phyloP scores from a whole-genome alignment of 2,113 vertebrate genomes.

The Oxyura jamaicensis region DNA sequence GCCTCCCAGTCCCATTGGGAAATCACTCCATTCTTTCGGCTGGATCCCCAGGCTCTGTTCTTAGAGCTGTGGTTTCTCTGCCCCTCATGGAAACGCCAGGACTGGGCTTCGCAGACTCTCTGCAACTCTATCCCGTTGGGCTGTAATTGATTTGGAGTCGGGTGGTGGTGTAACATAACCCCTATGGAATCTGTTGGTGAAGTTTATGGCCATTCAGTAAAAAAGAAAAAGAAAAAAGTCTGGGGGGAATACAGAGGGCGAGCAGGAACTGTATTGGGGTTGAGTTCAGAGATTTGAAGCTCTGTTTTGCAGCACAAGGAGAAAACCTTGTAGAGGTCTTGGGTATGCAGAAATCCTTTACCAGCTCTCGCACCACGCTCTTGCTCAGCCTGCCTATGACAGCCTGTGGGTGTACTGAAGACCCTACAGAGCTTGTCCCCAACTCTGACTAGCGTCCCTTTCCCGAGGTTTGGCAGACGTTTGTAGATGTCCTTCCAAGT shows the following conservation, averaged over 20 bases:
- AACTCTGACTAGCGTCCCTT: not conserved
- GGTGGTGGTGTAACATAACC: constrained; percentile 70
- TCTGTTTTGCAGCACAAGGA: not conserved
- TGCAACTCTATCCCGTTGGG: constrained; percentile 66
- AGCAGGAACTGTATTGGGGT: not conserved
- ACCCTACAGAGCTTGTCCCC: not conserved
- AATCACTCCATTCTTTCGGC: constrained; percentile 57
- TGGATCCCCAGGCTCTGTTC: constrained; percentile 42
- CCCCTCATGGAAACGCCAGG: constrained; percentile 53
- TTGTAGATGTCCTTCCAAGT: not conserved
- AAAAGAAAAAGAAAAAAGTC: not conserved
- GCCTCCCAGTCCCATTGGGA: constrained; percentile 12
- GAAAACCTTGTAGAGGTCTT: not conserved
- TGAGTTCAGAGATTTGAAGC: constrained; percentile 3
- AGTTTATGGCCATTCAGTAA: constrained; percentile 59
- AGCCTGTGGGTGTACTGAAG: not conserved
- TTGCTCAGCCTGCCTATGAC: not conserved
- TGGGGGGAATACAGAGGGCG: not conserved
- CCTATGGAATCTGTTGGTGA: constrained; percentile 55
- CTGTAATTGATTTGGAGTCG: constrained; percentile 70
- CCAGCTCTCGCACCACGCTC: not conserved
- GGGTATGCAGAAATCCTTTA: not conserved
- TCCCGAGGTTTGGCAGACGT: not conserved
- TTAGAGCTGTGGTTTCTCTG: constrained; percentile 55
- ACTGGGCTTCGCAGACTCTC: constrained; percentile 58